Conservation (phyloP, 2,113 vertebrate species). For the Zosterops japonicus region DNA sequence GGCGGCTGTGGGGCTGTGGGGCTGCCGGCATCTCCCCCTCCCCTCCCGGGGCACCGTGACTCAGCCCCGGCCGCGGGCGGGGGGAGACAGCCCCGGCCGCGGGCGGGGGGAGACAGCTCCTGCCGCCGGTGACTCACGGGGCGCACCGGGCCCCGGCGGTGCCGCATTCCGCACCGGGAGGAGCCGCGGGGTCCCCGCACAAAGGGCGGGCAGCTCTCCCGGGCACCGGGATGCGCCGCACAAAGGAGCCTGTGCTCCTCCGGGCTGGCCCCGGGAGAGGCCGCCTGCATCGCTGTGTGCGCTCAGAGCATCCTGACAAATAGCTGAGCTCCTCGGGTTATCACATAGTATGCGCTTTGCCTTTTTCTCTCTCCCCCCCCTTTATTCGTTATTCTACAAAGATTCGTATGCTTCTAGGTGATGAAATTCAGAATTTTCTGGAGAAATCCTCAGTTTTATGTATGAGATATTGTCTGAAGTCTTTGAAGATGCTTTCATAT, state of each 20-base stretch:
- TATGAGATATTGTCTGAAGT: not conserved
- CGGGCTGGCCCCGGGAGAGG: accelerated
- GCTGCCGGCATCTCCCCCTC: not conserved
- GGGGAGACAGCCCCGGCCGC: not conserved
- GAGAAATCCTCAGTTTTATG: not conserved
- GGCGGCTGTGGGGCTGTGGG: not conserved
- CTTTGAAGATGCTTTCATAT: not conserved
- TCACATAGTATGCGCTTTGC: accelerated
- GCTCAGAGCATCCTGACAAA: accelerated
- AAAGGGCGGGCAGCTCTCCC: not conserved
- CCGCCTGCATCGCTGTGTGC: accelerated
- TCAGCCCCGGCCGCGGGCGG: not conserved
- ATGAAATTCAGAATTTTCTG: not conserved
- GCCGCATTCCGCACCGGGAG: not conserved
- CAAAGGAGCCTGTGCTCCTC: accelerated
- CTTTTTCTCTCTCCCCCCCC: too few species aligned
- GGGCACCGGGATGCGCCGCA: accelerated
- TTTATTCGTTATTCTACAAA: accelerated
- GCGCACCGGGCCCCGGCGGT: not conserved
- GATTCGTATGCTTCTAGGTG: not conserved
- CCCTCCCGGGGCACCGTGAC: not conserved
- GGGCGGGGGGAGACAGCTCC: not conserved
- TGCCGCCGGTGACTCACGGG: not conserved
- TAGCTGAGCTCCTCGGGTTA: accelerated
- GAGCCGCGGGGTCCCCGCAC: not conserved